A percentile compares a stretch with the other conserved stretches of the same genome.
Evolutionary conservation across 2,888 invertebrate species (phyloP).

Genomic region (Tinea pellionella): DNA sequence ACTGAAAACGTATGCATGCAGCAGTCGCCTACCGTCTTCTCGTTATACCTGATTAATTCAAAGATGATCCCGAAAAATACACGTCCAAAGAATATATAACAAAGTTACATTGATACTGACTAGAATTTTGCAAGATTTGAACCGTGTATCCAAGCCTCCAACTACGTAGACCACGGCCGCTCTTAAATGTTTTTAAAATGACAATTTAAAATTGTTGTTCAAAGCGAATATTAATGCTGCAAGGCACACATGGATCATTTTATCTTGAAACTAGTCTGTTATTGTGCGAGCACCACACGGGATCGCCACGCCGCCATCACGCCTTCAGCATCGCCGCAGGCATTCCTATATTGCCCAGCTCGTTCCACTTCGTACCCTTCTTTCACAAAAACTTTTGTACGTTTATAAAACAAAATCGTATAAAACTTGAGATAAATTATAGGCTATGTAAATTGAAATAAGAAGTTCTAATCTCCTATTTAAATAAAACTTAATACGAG

Average conservation of each 20-base stretch:
- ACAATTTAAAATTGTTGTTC: not conserved
- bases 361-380: not conserved
- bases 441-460: too few relatives aligned
- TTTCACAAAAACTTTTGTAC: not conserved
- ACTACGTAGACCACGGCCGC: too few relatives aligned
- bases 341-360: not conserved
- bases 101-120: not conserved
- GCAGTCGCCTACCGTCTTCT: too few relatives aligned
- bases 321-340: not conserved
- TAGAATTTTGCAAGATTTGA: too few relatives aligned
- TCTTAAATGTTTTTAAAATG: too few relatives aligned
- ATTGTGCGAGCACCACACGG: not conserved
- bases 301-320: not conserved
- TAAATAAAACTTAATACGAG: too few relatives aligned
- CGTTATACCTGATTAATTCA: too few relatives aligned
- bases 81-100: constrained; percentile 52
- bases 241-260: not conserved
- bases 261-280: not conserved
- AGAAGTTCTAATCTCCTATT: too few relatives aligned
- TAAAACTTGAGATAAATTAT: too few relatives aligned
- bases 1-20: too few relatives aligned
- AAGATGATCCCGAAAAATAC: too few relatives aligned
- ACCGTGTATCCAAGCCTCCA: too few relatives aligned
- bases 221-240: not conserved
- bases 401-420: not conserved